Percentiles rank a stretch among this genome's conserved stretches.
Evolutionary conservation across 2,888 invertebrate genomes (phyloP).

Genomic region (Eutolmus rufibarbis): DNA sequence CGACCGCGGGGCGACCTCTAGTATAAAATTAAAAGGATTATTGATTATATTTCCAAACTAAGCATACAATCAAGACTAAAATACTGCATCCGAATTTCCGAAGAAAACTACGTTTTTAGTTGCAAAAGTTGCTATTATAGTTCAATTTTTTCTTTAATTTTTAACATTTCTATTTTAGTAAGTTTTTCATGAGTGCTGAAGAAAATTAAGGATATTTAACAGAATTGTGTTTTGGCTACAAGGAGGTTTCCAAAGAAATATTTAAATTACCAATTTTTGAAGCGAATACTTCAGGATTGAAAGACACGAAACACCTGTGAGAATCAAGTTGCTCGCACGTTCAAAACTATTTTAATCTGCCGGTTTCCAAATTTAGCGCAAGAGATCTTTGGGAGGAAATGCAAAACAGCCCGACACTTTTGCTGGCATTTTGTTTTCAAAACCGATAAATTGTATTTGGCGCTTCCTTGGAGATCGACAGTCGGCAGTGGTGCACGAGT

Average conservation of each 20-base stretch:
- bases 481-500: neutral
- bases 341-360: neutral
- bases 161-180: neutral
- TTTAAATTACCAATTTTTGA: neutral
- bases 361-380: slow-evolving; percentile 2
- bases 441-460: slow-evolving; percentile 4
- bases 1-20: too few relatives aligned
- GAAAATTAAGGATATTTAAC: neutral
- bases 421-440: slow-evolving; percentile 14
- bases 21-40: too few relatives aligned
- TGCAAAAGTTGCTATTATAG: too few relatives aligned
- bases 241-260: neutral
- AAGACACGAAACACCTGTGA: slow-evolving; percentile 3
- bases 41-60: too few relatives aligned
- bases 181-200: neutral
- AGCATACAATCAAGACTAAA: too few relatives aligned
- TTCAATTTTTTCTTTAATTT: neutral
- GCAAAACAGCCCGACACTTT: neutral
- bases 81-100: too few relatives aligned
- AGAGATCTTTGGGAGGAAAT: neutral
- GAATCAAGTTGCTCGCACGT: neutral
- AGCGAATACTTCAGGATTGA: neutral
- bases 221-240: neutral
- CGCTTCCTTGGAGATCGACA: neutral
- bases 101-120: too few relatives aligned